A percentile compares a stretch with the other conserved stretches of the same genome.
Conservation (phyloP, 2,888 invertebrate genomes). For the Heliconius cydno region DNA sequence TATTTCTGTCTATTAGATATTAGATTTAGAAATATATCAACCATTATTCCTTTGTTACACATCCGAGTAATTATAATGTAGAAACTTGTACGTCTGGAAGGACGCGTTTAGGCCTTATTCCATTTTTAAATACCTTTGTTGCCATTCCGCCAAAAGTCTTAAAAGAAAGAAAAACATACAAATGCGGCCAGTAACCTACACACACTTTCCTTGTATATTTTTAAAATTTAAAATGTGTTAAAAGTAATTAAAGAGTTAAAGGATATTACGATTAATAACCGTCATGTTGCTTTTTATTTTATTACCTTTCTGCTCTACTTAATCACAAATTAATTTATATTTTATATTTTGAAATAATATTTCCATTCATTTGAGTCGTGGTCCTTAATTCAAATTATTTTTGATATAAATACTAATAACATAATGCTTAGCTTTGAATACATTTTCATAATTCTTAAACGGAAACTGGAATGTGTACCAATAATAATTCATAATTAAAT, state of each 20-base stretch:
- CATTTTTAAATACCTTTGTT: slow-evolving; percentile 55
- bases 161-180: slow-evolving; percentile 53
- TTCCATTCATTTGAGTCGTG: neutral
- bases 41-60: neutral
- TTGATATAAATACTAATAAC: neutral
- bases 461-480: neutral
- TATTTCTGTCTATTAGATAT: too few species aligned
- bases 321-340: neutral
- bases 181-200: slow-evolving; percentile 58
- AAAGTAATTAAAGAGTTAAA: slow-evolving; percentile 16
- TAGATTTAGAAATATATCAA: too few species aligned
- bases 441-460: neutral
- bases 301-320: slow-evolving; percentile 14
- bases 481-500: neutral
- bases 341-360: neutral
- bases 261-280: slow-evolving; percentile 4
- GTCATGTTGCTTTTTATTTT: slow-evolving; percentile 11
- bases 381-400: neutral
- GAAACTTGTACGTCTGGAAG: slow-evolving; percentile 35
- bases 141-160: slow-evolving; percentile 64
- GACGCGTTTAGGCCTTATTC: slow-evolving; percentile 49
- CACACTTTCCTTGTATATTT: slow-evolving; percentile 20
- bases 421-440: neutral
- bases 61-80: neutral
- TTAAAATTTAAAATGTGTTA: slow-evolving; percentile 3